phyloP scores from a whole-genome alignment of 2,888 invertebrate species.

The Synergus umbraculus region DNA sequence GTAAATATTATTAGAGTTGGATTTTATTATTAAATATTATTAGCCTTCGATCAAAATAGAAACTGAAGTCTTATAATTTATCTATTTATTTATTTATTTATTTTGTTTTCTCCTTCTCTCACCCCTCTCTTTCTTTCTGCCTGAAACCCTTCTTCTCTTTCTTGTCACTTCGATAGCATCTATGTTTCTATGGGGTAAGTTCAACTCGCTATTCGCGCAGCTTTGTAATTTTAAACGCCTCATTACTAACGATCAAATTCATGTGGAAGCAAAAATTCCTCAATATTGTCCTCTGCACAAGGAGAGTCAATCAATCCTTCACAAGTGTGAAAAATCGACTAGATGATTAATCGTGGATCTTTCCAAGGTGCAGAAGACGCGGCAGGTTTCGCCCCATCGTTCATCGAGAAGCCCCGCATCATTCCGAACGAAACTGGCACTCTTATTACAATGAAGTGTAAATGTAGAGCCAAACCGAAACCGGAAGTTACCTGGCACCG shows the following conservation, averaged over 20 bases:
- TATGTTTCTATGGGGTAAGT: constrained; percentile 45
- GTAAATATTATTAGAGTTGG: too few species aligned
- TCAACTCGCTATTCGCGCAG: constrained; percentile 55
- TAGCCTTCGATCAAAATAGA: background rate
- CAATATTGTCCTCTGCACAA: background rate
- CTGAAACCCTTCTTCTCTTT: constrained; percentile 37
- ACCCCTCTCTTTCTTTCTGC: constrained; percentile 29
- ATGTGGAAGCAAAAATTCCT: background rate
- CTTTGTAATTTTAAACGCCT: constrained; percentile 52
- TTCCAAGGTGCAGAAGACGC: constrained; percentile 93
- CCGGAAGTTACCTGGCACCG: constrained; percentile 97
- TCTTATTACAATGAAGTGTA: constrained; percentile 97
- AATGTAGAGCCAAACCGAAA: constrained; percentile 95
- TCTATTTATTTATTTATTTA: background rate
- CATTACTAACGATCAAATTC: constrained; percentile 44
- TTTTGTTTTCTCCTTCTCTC: background rate
- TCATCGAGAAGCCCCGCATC: constrained; percentile 98
- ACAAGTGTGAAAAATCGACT: constrained; percentile 51
- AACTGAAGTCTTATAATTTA: background rate
- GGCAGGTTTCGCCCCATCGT: constrained; percentile 96
- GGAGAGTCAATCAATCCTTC: background rate
- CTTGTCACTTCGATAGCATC: constrained; percentile 25
- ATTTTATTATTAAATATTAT: too few species aligned
- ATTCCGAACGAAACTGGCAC: constrained; percentile 99
- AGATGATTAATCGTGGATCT: constrained; percentile 64